Evolutionary conservation across 2,888 invertebrate genomes (phyloP).

Genomic region (Ectemnius lituratus): DNA sequence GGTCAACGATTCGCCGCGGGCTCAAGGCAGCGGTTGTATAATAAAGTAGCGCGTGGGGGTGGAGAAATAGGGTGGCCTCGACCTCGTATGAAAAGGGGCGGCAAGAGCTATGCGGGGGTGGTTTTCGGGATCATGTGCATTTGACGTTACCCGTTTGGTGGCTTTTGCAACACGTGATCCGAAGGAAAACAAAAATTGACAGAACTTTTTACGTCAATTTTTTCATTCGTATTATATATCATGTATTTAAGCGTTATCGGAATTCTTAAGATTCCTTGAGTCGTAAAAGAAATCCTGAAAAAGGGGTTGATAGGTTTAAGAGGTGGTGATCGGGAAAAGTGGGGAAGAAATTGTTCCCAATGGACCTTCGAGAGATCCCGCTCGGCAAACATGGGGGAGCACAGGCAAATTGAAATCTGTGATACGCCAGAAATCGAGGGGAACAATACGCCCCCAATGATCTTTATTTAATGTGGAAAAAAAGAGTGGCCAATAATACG

Average conservation of each 20-base stretch:
- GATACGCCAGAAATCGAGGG: constrained; percentile 19
- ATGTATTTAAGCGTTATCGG: no score
- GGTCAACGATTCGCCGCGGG: constrained; percentile 56
- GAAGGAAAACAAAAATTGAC: constrained; percentile 63
- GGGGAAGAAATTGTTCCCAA: constrained; percentile 16
- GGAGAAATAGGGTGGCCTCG: constrained; percentile 35
- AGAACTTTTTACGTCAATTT: constrained; percentile 10
- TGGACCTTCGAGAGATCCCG: neutral
- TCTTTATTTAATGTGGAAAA: neutral
- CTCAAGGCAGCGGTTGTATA: constrained; percentile 55
- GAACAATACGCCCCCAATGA: neutral
- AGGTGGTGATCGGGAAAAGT: neutral
- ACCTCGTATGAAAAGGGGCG: constrained; percentile 18
- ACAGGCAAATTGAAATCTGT: constrained; percentile 30
- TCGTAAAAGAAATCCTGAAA: no score
- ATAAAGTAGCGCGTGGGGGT: constrained; percentile 58
- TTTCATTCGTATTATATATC: neutral
- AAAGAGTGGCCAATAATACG: no score
- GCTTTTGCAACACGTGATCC: constrained; percentile 61
- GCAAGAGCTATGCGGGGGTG: constrained; percentile 35
- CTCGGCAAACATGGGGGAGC: constrained; percentile 12
- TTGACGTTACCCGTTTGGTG: constrained; percentile 71
- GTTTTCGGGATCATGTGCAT: constrained; percentile 64
- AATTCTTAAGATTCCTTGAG: no score
- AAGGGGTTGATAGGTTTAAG: no score